These are phyloP conservation scores for Tragulus kanchil DNA, from an alignment of 2,113 vertebrate genomes.

Conservation along the genomic window DNA sequence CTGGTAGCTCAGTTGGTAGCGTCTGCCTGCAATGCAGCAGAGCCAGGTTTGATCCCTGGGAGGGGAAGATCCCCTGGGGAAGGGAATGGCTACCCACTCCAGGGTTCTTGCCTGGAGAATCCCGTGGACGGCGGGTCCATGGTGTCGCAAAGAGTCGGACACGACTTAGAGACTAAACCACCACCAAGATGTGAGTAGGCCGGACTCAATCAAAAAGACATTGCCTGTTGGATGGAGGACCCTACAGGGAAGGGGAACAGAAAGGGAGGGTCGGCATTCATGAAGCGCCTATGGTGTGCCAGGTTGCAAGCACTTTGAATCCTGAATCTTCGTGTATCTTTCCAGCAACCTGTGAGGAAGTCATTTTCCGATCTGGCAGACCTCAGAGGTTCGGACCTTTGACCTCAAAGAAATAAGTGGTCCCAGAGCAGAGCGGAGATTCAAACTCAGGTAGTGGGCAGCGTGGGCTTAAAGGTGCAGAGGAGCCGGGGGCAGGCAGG, in stretches of 20 bases:
- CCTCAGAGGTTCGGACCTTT: background rate
- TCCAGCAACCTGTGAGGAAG: background rate
- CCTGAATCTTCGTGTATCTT: fast-evolving
- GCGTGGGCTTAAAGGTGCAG: fast-evolving
- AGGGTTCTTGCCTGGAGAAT: too few species aligned
- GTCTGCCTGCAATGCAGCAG: too few species aligned
- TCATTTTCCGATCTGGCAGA: background rate
- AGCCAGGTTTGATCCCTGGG: too few species aligned
- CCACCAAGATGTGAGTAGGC: too few species aligned
- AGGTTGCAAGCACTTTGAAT: fast-evolving
- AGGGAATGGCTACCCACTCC: too few species aligned
- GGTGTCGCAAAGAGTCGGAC: too few species aligned
- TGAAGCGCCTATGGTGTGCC: fast-evolving
- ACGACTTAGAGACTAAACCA: too few species aligned
- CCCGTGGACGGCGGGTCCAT: too few species aligned
- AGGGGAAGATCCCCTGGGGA: too few species aligned
- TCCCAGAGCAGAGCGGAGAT: fast-evolving
- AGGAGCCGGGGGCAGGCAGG: background rate
- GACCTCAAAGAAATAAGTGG: background rate
- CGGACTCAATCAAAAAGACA: background rate
- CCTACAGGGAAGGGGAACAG: fast-evolving
- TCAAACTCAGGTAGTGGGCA: fast-evolving
- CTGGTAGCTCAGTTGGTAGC: too few species aligned
- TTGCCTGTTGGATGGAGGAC: fast-evolving
- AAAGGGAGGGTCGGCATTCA: fast-evolving